These are phyloP conservation scores for Excalfactoria chinensis DNA, from an alignment of 2,113 vertebrate genomes.

Conservation along the genomic window DNA sequence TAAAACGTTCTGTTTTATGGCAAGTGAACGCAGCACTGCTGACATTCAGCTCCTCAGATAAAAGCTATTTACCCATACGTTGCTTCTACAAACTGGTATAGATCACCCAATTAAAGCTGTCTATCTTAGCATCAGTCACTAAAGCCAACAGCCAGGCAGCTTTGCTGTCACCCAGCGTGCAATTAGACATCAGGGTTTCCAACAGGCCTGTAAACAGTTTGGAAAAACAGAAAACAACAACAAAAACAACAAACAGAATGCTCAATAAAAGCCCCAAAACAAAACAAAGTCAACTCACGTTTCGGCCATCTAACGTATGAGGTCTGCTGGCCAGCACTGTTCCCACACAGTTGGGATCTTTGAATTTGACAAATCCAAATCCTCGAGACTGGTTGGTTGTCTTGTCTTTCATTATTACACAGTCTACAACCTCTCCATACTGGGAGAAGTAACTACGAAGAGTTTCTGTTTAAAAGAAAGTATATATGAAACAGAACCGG, in stretches of 20 bases:
- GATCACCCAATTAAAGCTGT: neutral
- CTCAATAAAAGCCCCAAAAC: constrained; percentile 21
- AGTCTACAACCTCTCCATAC: constrained; percentile 98
- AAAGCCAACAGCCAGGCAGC: neutral
- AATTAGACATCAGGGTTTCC: neutral
- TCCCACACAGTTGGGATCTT: constrained; percentile 98
- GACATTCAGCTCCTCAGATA: neutral
- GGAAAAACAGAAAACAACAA: neutral
- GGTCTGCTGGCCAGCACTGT: constrained; percentile 98
- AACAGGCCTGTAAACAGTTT: neutral
- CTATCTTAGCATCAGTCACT: neutral
- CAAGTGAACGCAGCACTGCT: neutral
- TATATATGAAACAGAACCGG: constrained; percentile 13
- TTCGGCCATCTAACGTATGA: constrained; percentile 96
- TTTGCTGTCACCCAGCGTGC: neutral
- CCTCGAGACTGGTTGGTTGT: constrained; percentile 99
- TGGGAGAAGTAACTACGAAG: constrained; percentile 98
- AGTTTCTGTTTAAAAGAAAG: constrained; percentile 86
- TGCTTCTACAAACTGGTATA: neutral
- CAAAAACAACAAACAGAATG: neutral
- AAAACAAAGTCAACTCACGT: constrained; percentile 83
- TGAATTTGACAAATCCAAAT: constrained; percentile 99
- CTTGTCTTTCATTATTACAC: constrained; percentile 99
- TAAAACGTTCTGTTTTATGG: neutral
- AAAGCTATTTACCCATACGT: neutral